Percentiles rank a stretch among this genome's conserved stretches.
Conservation (phyloP, 2,113 vertebrate genomes). For the Pterocles orientalis region DNA sequence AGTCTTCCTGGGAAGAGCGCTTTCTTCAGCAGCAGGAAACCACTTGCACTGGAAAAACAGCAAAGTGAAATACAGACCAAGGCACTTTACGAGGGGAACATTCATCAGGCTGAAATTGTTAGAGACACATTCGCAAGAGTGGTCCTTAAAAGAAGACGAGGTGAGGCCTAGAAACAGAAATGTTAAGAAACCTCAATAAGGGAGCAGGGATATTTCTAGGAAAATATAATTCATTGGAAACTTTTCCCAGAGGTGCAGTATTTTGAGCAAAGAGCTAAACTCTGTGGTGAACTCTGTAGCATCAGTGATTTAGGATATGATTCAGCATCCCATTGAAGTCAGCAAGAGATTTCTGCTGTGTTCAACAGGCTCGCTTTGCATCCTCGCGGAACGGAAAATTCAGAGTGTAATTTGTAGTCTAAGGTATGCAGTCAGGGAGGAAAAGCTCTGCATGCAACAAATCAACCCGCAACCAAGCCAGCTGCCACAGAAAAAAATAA, state of each 20-base stretch:
- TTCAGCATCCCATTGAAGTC: neutral
- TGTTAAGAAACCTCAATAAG: neutral
- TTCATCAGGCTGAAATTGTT: neutral
- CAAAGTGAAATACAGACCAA: neutral
- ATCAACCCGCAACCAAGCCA: neutral
- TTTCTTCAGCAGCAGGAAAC: neutral
- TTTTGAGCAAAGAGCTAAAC: neutral
- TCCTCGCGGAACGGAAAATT: neutral
- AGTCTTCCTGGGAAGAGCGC: neutral
- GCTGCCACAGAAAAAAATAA: neutral
- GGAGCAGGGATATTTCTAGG: neutral
- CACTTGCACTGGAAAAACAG: neutral
- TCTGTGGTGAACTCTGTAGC: neutral
- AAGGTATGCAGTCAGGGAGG: neutral
- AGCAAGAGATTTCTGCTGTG: neutral
- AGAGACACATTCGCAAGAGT: neutral
- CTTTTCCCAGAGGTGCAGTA: neutral
- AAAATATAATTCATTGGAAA: neutral
- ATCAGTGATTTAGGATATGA: neutral
- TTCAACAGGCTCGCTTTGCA: neutral
- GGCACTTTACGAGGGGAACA: neutral
- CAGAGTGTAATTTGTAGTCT: neutral
- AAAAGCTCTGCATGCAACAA: neutral
- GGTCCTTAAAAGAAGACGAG: neutral
- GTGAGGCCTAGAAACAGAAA: neutral